Conservation (phyloP, 1,140 invertebrate species). For the Rhizoglyphus robini region DNA sequence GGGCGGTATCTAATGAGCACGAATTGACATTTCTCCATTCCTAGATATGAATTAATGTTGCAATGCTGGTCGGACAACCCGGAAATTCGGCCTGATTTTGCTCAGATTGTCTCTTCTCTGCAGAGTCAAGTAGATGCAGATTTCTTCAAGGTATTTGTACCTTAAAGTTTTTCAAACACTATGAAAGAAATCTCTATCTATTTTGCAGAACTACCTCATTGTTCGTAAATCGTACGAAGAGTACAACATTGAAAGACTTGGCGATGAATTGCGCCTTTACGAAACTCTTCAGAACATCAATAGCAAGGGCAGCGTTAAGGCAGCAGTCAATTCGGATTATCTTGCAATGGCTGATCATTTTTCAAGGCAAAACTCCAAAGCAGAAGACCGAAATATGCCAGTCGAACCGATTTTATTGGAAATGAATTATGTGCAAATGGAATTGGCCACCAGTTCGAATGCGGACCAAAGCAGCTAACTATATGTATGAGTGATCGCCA, state of each 20-base stretch:
- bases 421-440: not conserved
- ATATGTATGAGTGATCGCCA: no score
- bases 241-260: not conserved
- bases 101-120: not conserved
- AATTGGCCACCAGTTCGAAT: not conserved
- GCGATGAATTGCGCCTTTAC: not conserved
- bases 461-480: no score
- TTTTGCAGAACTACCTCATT: not conserved
- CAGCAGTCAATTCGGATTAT: not conserved
- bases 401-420: not conserved
- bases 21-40: constrained; percentile 50
- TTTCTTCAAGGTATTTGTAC: not conserved
- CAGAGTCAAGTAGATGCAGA: not conserved
- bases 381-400: not conserved
- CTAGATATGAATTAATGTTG: constrained; percentile 59
- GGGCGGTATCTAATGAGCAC: no score
- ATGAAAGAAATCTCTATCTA: not conserved
- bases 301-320: not conserved
- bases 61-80: constrained; percentile 63
- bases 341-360: not conserved
- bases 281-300: not conserved
- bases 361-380: not conserved
- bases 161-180: not conserved
- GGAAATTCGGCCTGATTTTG: constrained; percentile 57
- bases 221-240: not conserved